Evolutionary conservation across 2,888 invertebrate species (phyloP).

Genomic region (Rotaria sp.): DNA sequence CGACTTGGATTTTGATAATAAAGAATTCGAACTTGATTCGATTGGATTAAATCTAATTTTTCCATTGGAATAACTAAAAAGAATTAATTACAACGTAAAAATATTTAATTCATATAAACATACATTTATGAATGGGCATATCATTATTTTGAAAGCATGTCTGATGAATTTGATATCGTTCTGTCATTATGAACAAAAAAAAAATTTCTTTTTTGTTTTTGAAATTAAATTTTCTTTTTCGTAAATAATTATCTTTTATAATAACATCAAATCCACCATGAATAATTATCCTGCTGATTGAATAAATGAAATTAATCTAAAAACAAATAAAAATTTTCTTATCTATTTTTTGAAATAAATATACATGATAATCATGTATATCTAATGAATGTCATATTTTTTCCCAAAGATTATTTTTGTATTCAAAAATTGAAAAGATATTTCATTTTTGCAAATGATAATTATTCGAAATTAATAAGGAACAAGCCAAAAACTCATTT

Average conservation of each 20-base stretch:
- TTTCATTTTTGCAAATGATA: no score
- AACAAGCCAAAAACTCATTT: neutral
- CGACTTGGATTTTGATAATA: neutral
- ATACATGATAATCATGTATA: no score
- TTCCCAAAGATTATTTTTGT: no score
- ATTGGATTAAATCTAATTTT: neutral
- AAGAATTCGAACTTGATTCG: neutral
- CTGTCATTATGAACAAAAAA: neutral
- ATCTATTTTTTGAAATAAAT: no score
- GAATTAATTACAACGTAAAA: neutral
- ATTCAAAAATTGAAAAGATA: no score
- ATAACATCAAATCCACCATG: no score
- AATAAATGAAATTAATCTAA: no score
- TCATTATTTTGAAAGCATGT: neutral
- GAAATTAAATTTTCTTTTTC: neutral
- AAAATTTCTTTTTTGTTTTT: no score
- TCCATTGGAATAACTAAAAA: conserved; percentile 3
- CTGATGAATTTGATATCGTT: neutral
- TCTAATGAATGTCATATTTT: no score
- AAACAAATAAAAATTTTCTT: no score
- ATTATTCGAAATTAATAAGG: neutral
- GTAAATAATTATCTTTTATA: no score
- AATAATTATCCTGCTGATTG: no score
- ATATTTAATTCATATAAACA: neutral
- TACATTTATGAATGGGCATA: neutral